Base-by-base conservation (phyloP, 2,888 invertebrate genomes). In the Chironomus tentans region DNA sequence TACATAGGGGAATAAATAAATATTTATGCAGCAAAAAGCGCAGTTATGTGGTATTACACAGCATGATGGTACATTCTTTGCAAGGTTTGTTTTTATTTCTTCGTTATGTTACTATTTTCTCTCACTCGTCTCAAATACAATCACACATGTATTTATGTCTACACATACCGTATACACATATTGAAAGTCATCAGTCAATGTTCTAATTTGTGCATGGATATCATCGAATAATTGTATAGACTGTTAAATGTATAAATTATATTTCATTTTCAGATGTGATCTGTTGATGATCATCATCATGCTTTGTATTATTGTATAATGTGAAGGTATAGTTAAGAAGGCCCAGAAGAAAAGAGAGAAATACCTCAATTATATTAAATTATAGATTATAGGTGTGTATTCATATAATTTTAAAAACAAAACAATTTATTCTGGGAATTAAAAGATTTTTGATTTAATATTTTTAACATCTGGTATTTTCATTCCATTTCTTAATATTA, bases 281-380 rank as follows among this genome's bases (percentile, higher is more conserved):
- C 38, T 38, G 38, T 38, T 38, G 38, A 38, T 38, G 38, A 38
- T 38, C 38, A 38, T 38, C 38, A 38, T 38, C 38, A 38, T 38
- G 38, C 38, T 38, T 38, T 38, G 10, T 38, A 38, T 38, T 7
- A 38, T 38, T 38, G 38, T 38, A 61, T 61, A 61, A 61, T 18
- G 61, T 61, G 61, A 21, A 61, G 61, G 61, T 21, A 68, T 68
- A 68, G 28, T 13, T 61, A 15, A n/a, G 15, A 61, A 15, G 15
- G 15, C 22, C n/a, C 22, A 68, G 73, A 73, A 28, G 28, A 62
- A 21, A 12, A 62, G 18, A 65, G 24, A 21, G 65, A 18, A 65
- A 68, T 38, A 62, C 74, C 74, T 75, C 61, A 75, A 75, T 75
- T 75, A 75, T 75, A 75, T 75, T 75, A 75, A 75, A 75, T 75